phyloP scores from a whole-genome alignment of 2,113 vertebrate genomes.

The Forbesichthys papilliferus region DNA sequence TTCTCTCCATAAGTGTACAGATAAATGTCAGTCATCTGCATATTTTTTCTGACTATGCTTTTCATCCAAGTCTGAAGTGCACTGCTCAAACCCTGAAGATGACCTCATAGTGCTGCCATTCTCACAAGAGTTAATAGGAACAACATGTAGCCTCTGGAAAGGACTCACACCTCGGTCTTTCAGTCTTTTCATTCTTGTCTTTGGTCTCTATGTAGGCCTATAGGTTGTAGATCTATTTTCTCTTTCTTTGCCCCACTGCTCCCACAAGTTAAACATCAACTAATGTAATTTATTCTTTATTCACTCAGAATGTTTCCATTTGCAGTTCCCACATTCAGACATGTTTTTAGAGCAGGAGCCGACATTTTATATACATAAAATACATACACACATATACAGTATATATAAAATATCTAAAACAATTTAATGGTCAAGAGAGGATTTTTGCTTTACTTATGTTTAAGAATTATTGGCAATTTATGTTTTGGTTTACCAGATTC shows the following conservation, averaged over 20 bases:
- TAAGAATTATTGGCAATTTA: constrained; percentile 15
- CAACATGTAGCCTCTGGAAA: constrained; percentile 67
- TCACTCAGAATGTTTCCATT: neutral
- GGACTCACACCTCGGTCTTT: constrained; percentile 2
- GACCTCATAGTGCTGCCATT: constrained; percentile 71
- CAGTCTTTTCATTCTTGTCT: neutral
- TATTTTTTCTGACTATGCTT: constrained; percentile 44
- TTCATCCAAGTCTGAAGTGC: constrained; percentile 50
- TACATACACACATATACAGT: neutral
- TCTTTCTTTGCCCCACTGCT: neutral
- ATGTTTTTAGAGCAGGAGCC: constrained; percentile 22
- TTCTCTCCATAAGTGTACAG: constrained; percentile 40
- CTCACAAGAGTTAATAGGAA: constrained; percentile 74
- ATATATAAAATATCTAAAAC: constrained; percentile 2
- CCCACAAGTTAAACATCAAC: neutral
- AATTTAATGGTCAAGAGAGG: constrained; percentile 33
- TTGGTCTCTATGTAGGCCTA: neutral
- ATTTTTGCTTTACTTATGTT: constrained; percentile 11
- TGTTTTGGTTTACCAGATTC: constrained; percentile 8
- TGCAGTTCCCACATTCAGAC: constrained; percentile 6
- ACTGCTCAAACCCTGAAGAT: constrained; percentile 52
- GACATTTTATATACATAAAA: constrained; percentile 22
- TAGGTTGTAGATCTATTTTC: neutral
- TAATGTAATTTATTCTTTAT: constrained; percentile 1
- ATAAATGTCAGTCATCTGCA: constrained; percentile 47